Conservation (phyloP, 2,113 vertebrate species). For the Recurvirostra avosetta region DNA sequence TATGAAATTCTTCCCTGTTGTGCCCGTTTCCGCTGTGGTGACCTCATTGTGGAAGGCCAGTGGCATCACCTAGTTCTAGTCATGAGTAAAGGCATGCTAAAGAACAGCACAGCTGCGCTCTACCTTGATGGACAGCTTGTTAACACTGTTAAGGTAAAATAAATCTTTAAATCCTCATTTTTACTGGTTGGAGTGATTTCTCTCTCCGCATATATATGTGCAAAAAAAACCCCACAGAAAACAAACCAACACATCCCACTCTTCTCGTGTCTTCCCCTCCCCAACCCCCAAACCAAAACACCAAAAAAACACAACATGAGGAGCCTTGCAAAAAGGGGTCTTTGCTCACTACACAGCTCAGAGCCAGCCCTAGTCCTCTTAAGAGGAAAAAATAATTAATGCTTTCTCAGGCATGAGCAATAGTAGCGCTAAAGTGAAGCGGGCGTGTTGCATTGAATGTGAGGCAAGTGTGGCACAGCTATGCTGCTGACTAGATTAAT, state of each 20-base stretch:
- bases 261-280: too few relatives aligned
- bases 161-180: neutral
- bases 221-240: neutral
- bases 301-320: neutral
- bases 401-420: neutral
- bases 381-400: neutral
- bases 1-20: slow-evolving; percentile 98
- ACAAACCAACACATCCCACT: neutral
- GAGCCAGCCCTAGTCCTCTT: neutral
- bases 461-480: neutral
- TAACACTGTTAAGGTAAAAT: slow-evolving; percentile 90
- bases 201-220: neutral
- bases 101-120: slow-evolving; percentile 94
- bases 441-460: neutral
- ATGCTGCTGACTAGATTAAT: neutral
- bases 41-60: slow-evolving; percentile 93
- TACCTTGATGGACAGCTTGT: slow-evolving; percentile 94
- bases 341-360: neutral
- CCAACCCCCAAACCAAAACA: neutral
- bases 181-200: neutral
- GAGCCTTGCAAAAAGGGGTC: neutral
- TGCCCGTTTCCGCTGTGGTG: slow-evolving; percentile 92
- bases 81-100: slow-evolving; percentile 99
- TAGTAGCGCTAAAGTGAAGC: neutral
- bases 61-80: slow-evolving; percentile 98